phyloP scores from a whole-genome alignment of 2,888 invertebrate species.

The Plagodis dolabraria region DNA sequence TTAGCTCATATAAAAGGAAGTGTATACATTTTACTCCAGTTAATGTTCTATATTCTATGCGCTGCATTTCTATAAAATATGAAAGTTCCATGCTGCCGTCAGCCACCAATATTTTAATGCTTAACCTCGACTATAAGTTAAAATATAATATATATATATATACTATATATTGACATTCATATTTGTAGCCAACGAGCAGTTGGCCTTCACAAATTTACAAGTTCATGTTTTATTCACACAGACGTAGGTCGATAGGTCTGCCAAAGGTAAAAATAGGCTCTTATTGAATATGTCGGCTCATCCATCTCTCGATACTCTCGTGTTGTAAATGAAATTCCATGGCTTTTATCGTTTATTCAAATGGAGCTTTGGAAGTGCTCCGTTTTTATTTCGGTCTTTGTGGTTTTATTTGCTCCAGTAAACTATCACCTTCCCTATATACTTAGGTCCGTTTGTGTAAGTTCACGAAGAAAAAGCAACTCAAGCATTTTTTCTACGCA shows the following conservation, averaged over 20 bases:
- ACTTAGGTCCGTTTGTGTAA: conserved; percentile 23
- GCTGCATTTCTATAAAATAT: too few relatives aligned
- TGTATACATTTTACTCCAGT: too few relatives aligned
- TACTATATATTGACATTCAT: conserved; percentile 6
- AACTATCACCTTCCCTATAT: too few relatives aligned
- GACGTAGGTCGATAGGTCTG: conserved; percentile 42
- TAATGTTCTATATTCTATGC: too few relatives aligned
- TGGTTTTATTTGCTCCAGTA: background rate
- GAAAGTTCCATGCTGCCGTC: background rate
- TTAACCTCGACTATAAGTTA: conserved; percentile 15
- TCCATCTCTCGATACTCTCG: conserved; percentile 37
- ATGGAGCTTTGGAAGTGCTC: conserved; percentile 18
- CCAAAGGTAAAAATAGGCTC: conserved; percentile 50
- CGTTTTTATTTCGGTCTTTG: conserved; percentile 17
- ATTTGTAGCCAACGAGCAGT: conserved; percentile 11
- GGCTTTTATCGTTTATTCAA: conserved; percentile 36
- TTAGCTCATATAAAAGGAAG: too few relatives aligned
- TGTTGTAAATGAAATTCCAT: conserved; percentile 38
- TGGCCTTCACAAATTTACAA: conserved; percentile 48
- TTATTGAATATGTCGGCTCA: conserved; percentile 44
- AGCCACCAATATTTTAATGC: conserved; percentile 5
- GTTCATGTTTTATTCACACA: conserved; percentile 62
- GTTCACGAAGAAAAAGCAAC: conserved; percentile 35
- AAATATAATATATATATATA: too few relatives aligned
- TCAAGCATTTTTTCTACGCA: conserved; percentile 37